A percentile compares a stretch with the other conserved stretches of the same genome.
phyloP scores from a whole-genome alignment of 1,140 invertebrate species.

The Apis laboriosa region DNA sequence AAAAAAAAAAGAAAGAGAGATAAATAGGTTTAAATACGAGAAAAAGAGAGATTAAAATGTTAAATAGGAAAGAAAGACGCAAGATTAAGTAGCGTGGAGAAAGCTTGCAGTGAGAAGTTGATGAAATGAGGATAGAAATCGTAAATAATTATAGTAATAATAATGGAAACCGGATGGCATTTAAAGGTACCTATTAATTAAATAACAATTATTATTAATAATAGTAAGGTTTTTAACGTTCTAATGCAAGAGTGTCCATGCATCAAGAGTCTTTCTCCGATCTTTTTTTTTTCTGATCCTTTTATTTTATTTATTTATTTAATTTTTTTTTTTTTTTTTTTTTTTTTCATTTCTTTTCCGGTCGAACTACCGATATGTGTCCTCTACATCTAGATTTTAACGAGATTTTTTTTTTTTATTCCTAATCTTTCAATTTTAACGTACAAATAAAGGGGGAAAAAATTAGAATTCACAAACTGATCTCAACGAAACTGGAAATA shows the following conservation, averaged over 20 bases:
- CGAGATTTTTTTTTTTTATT: no score
- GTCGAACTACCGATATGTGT: background rate
- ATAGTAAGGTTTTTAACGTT: slow-evolving; percentile 41
- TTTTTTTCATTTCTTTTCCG: background rate
- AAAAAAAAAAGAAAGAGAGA: slow-evolving; percentile 3
- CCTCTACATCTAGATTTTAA: no score
- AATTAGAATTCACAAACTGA: no score
- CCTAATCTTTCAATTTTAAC: no score
- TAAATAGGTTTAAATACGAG: slow-evolving; percentile 25
- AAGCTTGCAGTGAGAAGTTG: background rate
- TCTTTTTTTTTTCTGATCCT: slow-evolving; percentile 46
- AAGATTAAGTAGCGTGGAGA: background rate
- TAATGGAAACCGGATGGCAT: slow-evolving; percentile 69
- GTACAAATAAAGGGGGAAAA: no score
- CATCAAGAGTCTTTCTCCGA: slow-evolving; percentile 59
- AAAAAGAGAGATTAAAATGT: slow-evolving; percentile 3
- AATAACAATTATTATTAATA: slow-evolving; percentile 63
- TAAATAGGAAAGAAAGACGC: slow-evolving; percentile 2
- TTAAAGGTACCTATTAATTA: slow-evolving; percentile 70
- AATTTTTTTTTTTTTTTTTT: slow-evolving; percentile 5
- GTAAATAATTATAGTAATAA: slow-evolving; percentile 43
- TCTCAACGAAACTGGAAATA: no score
- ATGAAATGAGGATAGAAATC: background rate
- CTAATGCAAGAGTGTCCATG: slow-evolving; percentile 40
- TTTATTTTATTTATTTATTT: slow-evolving; percentile 29